Percentiles rank a stretch among this genome's conserved stretches.
These are phyloP conservation scores for Melinopterus prodromus DNA, from an alignment of 2,888 invertebrate genomes.

Conservation along the genomic window DNA sequence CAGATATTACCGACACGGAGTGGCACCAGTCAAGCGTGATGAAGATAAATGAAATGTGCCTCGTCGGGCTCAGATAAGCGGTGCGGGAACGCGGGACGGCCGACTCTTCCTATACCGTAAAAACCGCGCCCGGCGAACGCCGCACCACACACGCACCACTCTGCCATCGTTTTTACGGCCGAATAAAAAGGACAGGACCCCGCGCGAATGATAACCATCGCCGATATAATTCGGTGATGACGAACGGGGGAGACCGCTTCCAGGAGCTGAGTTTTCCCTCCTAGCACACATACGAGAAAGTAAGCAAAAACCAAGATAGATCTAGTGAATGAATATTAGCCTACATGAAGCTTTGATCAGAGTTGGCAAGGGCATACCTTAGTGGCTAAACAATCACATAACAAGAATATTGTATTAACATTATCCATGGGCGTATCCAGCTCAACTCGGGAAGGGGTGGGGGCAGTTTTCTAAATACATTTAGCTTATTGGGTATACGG, in stretches of 20 bases:
- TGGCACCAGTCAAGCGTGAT: conserved; percentile 59
- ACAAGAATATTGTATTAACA: no score
- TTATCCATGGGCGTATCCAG: no score
- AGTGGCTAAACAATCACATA: no score
- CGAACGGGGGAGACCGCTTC: neutral
- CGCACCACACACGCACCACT: conserved; percentile 33
- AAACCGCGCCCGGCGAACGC: conserved; percentile 41
- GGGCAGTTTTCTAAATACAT: no score
- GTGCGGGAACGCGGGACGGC: neutral
- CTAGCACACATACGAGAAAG: no score
- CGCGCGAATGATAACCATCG: conserved; percentile 7
- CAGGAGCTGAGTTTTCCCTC: neutral
- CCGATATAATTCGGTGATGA: neutral
- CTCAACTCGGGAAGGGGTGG: no score
- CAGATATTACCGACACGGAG: conserved; percentile 50
- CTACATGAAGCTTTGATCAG: no score
- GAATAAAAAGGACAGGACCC: conserved; percentile 20
- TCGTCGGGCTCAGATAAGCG: conserved; percentile 37
- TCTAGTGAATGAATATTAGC: no score
- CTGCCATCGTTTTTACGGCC: conserved; percentile 36
- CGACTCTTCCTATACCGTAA: conserved; percentile 39
- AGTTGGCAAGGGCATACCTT: no score
- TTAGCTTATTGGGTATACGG: no score
- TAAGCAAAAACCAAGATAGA: no score
- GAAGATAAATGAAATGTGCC: conserved; percentile 58